Evolutionary conservation across 2,888 invertebrate genomes (phyloP).

Genomic region (Latrodectus hesperus): DNA sequence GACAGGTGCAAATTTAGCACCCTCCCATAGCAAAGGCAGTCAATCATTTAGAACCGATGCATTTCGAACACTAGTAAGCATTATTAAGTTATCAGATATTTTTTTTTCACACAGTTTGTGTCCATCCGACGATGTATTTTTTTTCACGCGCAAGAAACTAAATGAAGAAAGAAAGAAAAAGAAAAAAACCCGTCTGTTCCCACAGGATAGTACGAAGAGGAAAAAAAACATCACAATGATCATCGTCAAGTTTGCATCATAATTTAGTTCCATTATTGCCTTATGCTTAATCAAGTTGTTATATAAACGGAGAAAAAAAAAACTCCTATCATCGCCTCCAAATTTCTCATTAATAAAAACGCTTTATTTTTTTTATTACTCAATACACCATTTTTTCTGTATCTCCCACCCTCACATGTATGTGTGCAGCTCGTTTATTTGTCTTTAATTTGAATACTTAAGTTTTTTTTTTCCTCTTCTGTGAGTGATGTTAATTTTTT

Average conservation of each 20-base stretch:
- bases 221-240: constrained; percentile 6
- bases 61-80: constrained; percentile 42
- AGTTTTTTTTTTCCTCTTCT: not conserved
- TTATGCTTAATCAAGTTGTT: constrained; percentile 61
- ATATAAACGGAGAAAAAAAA: constrained; percentile 30
- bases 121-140: constrained; percentile 25
- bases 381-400: constrained; percentile 8
- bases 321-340: constrained; percentile 44
- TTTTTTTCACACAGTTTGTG: constrained; percentile 22
- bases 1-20: constrained; percentile 65
- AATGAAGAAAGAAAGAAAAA: constrained; percentile 32
- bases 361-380: constrained; percentile 46
- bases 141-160: constrained; percentile 27
- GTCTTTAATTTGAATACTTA: constrained; percentile 67
- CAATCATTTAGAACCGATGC: constrained; percentile 55
- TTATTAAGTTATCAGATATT: constrained; percentile 67
- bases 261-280: constrained; percentile 64
- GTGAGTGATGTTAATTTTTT: not conserved
- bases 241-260: constrained; percentile 19
- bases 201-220: constrained; percentile 3
- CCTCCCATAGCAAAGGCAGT: not conserved
- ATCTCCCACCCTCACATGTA: constrained; percentile 19
- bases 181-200: constrained; percentile 15
- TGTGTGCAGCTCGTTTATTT: constrained; percentile 54
- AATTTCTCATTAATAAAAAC: constrained; percentile 69